Evolutionary conservation across 2,888 invertebrate species (phyloP).

Genomic region (Seira musarum): DNA sequence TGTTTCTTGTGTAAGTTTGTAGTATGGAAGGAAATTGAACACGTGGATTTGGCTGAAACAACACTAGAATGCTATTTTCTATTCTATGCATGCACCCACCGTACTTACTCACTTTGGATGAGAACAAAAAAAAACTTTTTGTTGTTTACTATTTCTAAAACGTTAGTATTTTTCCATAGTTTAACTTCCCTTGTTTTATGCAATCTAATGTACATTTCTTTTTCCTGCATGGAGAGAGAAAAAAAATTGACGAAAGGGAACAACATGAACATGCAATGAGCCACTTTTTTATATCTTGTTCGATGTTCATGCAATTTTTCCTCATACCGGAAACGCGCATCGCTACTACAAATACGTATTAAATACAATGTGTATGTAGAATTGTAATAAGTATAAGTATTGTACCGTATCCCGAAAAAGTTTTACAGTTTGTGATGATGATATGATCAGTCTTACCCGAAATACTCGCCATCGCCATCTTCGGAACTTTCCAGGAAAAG

Average conservation of each 20-base stretch:
- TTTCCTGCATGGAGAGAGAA: too few species aligned
- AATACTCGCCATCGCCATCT: conserved; percentile 45
- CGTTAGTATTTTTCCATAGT: neutral
- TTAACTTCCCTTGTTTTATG: neutral
- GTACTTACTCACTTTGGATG: neutral
- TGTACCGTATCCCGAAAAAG: neutral
- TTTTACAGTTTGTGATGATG: neutral
- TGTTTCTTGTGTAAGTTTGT: neutral
- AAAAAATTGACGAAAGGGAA: too few species aligned
- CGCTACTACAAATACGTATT: too few species aligned
- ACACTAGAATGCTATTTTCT: neutral
- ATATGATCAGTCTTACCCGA: conserved; percentile 32
- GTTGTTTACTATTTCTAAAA: neutral
- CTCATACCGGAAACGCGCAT: too few species aligned
- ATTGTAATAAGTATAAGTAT: neutral
- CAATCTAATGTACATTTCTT: too few species aligned
- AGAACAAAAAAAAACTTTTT: neutral
- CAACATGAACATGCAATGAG: too few species aligned
- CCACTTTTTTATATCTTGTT: too few species aligned
- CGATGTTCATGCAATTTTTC: too few species aligned
- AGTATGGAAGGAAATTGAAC: conserved; percentile 1
- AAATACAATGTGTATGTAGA: too few species aligned
- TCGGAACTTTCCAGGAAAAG: conserved; percentile 19
- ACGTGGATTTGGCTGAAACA: conserved; percentile 9
- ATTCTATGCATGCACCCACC: neutral